These are phyloP conservation scores for Harmothoe impar DNA, from an alignment of 2,888 invertebrate species.

Conservation along the genomic window DNA sequence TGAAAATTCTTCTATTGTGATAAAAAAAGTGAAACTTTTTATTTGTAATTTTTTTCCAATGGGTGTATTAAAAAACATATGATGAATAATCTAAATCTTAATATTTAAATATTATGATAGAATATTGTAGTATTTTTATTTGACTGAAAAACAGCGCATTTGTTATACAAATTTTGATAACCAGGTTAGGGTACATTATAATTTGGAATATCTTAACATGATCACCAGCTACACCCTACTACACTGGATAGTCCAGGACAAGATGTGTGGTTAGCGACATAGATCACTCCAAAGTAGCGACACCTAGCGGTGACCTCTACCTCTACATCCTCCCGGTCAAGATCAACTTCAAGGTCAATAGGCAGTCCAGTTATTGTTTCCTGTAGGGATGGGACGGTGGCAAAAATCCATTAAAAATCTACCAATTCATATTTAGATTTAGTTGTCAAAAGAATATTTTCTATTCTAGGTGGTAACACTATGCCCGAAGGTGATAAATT, in stretches of 20 bases:
- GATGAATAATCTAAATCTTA: no score
- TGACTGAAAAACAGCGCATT: no score
- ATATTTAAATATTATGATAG: no score
- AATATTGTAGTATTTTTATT: no score
- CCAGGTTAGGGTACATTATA: no score
- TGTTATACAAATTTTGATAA: no score
- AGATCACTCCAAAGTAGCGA: constrained; percentile 18
- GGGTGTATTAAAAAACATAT: no score
- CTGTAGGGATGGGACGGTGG: constrained; percentile 44
- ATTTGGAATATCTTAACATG: neutral
- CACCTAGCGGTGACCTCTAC: constrained; percentile 49
- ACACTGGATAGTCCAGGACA: neutral
- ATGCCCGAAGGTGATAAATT: no score
- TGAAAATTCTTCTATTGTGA: no score
- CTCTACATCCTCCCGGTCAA: constrained; percentile 47
- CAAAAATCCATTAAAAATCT: constrained; percentile 26
- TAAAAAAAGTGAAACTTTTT: no score
- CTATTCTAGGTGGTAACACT: neutral
- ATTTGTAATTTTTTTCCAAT: no score
- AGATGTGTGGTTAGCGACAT: constrained; percentile 19
- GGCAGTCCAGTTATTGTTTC: constrained; percentile 36
- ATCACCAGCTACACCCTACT: neutral
- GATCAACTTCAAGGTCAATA: constrained; percentile 51
- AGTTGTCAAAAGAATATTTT: neutral
- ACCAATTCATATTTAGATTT: neutral